A percentile compares a stretch with the other conserved stretches of the same genome.
These are phyloP conservation scores for Euphydryas editha DNA, from an alignment of 2,888 invertebrate genomes.

Conservation along the genomic window DNA sequence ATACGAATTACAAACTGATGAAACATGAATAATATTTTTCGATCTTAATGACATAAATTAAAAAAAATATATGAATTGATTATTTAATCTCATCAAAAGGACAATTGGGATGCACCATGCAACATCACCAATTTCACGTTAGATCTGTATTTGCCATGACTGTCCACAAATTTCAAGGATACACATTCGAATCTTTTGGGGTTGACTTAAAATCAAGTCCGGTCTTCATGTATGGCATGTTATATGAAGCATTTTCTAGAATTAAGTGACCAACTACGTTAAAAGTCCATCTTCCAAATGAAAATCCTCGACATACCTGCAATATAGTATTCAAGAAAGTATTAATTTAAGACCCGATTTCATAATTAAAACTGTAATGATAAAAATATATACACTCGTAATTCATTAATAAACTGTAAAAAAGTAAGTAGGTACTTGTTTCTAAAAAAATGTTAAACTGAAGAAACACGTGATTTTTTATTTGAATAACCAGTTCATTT, in stretches of 20 bases:
- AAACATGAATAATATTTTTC: too few relatives aligned
- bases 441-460: too few relatives aligned
- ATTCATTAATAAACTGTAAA: too few relatives aligned
- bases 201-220: conserved; percentile 37
- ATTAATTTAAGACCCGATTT: not conserved
- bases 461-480: too few relatives aligned
- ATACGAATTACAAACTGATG: too few relatives aligned
- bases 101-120: conserved; percentile 40
- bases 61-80: too few relatives aligned
- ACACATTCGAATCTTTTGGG: conserved; percentile 31
- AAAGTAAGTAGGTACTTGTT: too few relatives aligned
- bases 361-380: too few relatives aligned
- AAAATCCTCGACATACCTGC: conserved; percentile 32
- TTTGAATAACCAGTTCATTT: too few relatives aligned
- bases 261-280: conserved; percentile 32
- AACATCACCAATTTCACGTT: conserved; percentile 39
- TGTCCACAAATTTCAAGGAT: conserved; percentile 32
- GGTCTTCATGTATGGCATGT: conserved; percentile 38
- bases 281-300: conserved; percentile 33
- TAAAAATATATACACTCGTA: too few relatives aligned
- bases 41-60: too few relatives aligned
- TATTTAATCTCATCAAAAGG: conserved; percentile 35
- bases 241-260: conserved; percentile 30
- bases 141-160: conserved; percentile 39
- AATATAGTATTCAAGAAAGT: conserved; percentile 32